phyloP scores from a whole-genome alignment of 2,113 vertebrate genomes.

The Atherinomorus stipes region DNA sequence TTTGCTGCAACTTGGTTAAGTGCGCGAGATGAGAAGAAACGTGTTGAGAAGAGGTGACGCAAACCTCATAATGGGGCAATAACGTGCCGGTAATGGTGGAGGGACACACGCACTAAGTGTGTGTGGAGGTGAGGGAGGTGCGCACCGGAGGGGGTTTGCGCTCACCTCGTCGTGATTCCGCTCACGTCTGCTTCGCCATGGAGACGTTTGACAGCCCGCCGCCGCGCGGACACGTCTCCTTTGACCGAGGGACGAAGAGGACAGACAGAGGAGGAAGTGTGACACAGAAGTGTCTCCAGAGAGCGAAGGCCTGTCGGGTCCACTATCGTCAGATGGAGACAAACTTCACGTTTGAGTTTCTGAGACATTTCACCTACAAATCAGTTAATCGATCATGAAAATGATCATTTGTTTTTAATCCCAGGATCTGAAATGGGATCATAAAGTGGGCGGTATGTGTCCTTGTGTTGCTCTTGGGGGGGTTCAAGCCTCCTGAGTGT shows the following conservation, averaged over 20 bases:
- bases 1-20: constrained; percentile 9
- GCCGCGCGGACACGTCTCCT: constrained; percentile 38
- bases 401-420: not conserved
- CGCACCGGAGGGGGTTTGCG: constrained; percentile 25
- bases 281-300: not conserved
- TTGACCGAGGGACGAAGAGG: not conserved
- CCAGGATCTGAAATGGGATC: not conserved
- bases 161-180: constrained; percentile 53
- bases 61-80: not conserved
- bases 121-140: constrained; percentile 34
- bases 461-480: not conserved
- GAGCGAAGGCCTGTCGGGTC: not conserved
- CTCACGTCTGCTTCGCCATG: constrained; percentile 71
- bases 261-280: not conserved
- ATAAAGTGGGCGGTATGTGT: not conserved
- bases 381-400: no score
- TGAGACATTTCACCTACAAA: no score
- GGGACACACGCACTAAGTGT: no score
- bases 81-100: not conserved
- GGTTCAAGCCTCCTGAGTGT: not conserved
- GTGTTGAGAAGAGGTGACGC: not conserved
- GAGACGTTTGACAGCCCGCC: constrained; percentile 71
- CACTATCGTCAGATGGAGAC: no score
- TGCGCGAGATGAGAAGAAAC: not conserved
- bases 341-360: no score